Evolutionary conservation across 2,888 invertebrate genomes (phyloP).

Genomic region (Plebejus argus): DNA sequence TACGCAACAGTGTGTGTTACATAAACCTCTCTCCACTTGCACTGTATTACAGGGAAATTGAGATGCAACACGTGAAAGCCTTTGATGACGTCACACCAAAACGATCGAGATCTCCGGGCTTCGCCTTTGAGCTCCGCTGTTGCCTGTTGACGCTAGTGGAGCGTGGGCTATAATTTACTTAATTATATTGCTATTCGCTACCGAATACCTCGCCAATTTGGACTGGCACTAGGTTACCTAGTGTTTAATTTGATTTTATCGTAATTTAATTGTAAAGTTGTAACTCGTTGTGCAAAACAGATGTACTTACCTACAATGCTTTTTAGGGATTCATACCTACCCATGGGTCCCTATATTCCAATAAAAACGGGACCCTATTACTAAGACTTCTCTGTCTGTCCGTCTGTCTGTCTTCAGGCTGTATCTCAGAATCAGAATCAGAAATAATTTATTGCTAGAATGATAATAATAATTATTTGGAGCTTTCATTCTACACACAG

Average conservation of each 20-base stretch:
- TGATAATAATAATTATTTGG: too few species aligned
- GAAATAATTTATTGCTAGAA: too few species aligned
- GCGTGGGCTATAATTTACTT: conserved; percentile 9
- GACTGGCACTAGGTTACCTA: background rate
- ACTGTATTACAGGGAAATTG: conserved; percentile 12
- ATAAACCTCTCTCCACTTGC: background rate
- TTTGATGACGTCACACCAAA: conserved; percentile 20
- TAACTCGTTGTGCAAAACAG: too few species aligned
- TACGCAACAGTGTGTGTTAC: background rate
- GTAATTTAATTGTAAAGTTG: too few species aligned
- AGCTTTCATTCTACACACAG: too few species aligned
- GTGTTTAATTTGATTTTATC: background rate
- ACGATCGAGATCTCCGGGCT: conserved; percentile 4
- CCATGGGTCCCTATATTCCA: too few species aligned
- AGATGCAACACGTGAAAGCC: conserved; percentile 15
- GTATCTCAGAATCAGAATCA: too few species aligned
- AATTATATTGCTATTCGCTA: conserved; percentile 12
- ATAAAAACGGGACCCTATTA: too few species aligned
- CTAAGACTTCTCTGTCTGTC: too few species aligned
- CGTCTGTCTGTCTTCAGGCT: too few species aligned
- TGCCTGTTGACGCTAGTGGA: background rate
- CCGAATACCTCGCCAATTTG: background rate
- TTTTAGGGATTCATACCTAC: too few species aligned
- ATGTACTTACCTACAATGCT: too few species aligned
- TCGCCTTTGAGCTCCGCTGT: background rate